Conservation (phyloP, 1,140 invertebrate species). For the Hirudo medicinalis region DNA sequence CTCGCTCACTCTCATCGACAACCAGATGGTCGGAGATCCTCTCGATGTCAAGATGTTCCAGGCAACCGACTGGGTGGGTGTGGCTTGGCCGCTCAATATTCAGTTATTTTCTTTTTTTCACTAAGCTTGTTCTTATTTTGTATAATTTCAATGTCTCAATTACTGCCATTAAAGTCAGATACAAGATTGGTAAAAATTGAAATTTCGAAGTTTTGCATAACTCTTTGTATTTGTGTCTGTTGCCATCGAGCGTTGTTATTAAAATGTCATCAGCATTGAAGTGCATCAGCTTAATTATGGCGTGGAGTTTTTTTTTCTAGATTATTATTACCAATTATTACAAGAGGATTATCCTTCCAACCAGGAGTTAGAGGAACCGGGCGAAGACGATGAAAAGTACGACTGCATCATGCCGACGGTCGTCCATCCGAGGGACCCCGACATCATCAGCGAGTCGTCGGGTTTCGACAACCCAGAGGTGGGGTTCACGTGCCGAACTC, state of each 20-base stretch:
- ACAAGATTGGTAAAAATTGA: no score
- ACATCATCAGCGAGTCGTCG: slow-evolving; percentile 18
- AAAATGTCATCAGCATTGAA: neutral
- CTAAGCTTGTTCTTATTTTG: neutral
- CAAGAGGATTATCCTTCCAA: neutral
- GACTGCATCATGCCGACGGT: slow-evolving; percentile 64
- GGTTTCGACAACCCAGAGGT: slow-evolving; percentile 18
- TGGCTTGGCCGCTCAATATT: neutral
- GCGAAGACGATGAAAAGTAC: slow-evolving; percentile 61
- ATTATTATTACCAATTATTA: neutral
- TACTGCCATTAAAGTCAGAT: neutral
- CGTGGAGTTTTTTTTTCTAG: slow-evolving; percentile 11
- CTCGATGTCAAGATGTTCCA: slow-evolving; percentile 69
- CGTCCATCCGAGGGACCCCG: slow-evolving; percentile 47
- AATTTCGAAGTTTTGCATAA: neutral
- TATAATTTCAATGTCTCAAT: neutral
- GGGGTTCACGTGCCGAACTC: neutral
- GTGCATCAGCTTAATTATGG: neutral
- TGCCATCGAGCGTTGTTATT: neutral
- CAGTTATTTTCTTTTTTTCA: no score
- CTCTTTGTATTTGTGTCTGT: slow-evolving; percentile 3
- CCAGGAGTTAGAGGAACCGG: slow-evolving; percentile 61
- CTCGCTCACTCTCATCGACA: slow-evolving; percentile 69
- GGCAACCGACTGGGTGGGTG: slow-evolving; percentile 45
- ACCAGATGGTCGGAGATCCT: slow-evolving; percentile 70